These are phyloP conservation scores for Meriones psammophilus DNA, from an alignment of 2,797 vertebrate species.

Conservation along the genomic window DNA sequence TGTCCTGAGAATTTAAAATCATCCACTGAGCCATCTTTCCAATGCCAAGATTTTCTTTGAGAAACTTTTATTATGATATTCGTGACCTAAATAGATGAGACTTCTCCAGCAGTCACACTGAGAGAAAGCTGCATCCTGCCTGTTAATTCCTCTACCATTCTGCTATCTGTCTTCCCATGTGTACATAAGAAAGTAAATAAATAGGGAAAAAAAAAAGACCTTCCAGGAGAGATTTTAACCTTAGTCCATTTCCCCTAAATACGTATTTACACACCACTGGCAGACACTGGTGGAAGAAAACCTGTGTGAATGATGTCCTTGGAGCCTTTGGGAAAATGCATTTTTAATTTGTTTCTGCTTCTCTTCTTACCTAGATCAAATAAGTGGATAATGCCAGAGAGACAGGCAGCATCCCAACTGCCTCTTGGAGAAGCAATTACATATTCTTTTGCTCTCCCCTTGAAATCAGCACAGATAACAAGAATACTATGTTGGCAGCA, in stretches of 20 bases:
- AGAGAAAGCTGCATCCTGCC: background rate
- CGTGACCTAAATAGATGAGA: background rate
- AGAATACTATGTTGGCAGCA: constrained; percentile 69
- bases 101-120: background rate
- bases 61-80: constrained; percentile 19
- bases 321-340: constrained; percentile 70
- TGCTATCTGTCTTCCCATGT: constrained; percentile 3
- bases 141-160: background rate
- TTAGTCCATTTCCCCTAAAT: constrained; percentile 31
- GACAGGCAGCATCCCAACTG: constrained; percentile 55
- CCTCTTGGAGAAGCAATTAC: constrained; percentile 72
- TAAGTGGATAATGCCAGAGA: constrained; percentile 70
- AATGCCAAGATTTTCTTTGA: background rate
- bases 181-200: constrained; percentile 13
- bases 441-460: constrained; percentile 74
- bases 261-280: constrained; percentile 44
- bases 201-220: background rate
- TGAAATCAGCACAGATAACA: constrained; percentile 80
- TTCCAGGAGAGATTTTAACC: constrained; percentile 46
- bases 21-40: background rate
- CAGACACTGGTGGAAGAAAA: constrained; percentile 33
- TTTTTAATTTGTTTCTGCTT: constrained; percentile 83
- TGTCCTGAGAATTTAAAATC: background rate
- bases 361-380: constrained; percentile 76
- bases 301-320: constrained; percentile 66